A percentile compares a stretch with the other conserved stretches of the same genome.
phyloP scores from a whole-genome alignment of 2,113 vertebrate genomes.

The Pantherophis guttatus region DNA sequence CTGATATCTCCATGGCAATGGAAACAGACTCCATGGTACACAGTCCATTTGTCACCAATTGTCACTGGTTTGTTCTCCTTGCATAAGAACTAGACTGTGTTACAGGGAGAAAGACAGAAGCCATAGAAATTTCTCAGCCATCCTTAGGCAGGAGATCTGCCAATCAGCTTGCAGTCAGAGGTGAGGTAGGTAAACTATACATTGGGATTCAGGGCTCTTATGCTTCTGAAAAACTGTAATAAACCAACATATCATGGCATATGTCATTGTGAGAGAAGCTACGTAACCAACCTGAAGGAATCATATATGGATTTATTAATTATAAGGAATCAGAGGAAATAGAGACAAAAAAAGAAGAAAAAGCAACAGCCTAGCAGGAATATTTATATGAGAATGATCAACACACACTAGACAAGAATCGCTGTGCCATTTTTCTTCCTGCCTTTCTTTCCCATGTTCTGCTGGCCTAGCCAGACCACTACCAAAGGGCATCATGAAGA shows the following conservation, averaged over 20 bases:
- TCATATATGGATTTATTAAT: background rate
- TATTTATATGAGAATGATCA: background rate
- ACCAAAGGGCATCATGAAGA: background rate
- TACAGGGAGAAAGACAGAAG: conserved; percentile 62
- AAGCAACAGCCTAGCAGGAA: background rate
- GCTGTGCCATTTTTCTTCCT: background rate
- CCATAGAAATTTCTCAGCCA: conserved; percentile 65
- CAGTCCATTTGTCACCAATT: conserved; percentile 93
- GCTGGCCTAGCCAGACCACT: background rate
- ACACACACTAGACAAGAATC: background rate
- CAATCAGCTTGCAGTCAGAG: background rate
- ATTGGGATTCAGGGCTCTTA: conserved; percentile 1
- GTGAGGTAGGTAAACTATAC: background rate
- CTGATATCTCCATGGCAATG: conserved; percentile 81
- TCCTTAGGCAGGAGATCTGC: conserved; percentile 51
- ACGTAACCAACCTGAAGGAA: background rate
- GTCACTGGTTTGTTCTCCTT: conserved; percentile 83
- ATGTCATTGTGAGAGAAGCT: background rate
- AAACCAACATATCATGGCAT: background rate
- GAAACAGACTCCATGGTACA: conserved; percentile 70
- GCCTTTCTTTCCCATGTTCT: too few species aligned
- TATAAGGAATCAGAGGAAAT: background rate
- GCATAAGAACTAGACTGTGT: conserved; percentile 78
- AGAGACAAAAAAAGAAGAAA: background rate
- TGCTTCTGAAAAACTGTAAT: background rate